Evolutionary conservation across 2,797 vertebrate genomes (phyloP).

Genomic region (Enteromius treurensis): DNA sequence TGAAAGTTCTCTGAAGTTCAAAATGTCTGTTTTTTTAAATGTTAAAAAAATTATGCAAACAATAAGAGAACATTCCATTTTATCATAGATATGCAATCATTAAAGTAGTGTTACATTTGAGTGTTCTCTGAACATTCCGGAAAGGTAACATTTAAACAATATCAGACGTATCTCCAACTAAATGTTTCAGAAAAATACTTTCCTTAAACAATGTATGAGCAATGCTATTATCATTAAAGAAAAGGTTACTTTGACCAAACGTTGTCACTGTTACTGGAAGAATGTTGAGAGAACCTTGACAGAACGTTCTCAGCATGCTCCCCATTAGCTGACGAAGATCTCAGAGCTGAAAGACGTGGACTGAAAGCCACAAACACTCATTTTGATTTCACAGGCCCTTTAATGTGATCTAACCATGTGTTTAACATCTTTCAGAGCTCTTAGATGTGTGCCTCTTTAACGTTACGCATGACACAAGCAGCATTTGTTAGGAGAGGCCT

Average conservation of each 20-base stretch:
- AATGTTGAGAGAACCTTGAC: neutral
- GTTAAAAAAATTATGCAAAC: neutral
- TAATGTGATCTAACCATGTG: conserved; percentile 5
- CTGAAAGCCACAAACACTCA: neutral
- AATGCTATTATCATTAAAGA: neutral
- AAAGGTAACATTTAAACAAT: neutral
- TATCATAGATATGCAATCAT: neutral
- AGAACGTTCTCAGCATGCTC: neutral
- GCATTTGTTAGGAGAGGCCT: conserved; percentile 9
- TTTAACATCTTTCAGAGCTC: neutral
- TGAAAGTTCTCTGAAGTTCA: too few species aligned
- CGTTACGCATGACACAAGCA: neutral
- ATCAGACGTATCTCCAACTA: too few species aligned
- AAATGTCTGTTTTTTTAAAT: too few species aligned
- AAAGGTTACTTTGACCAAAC: neutral
- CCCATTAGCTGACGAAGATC: neutral
- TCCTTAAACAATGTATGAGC: too few species aligned
- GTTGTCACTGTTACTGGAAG: neutral
- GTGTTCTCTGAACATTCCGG: neutral
- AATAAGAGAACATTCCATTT: neutral
- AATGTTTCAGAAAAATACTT: neutral
- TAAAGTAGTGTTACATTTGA: neutral
- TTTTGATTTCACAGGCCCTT: neutral
- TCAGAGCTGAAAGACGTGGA: neutral
- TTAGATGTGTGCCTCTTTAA: neutral